Evolutionary conservation across 2,888 invertebrate genomes (phyloP), one percentile per base, ranked within the genome.

Genomic region (Dendrolimus houi): DNA sequence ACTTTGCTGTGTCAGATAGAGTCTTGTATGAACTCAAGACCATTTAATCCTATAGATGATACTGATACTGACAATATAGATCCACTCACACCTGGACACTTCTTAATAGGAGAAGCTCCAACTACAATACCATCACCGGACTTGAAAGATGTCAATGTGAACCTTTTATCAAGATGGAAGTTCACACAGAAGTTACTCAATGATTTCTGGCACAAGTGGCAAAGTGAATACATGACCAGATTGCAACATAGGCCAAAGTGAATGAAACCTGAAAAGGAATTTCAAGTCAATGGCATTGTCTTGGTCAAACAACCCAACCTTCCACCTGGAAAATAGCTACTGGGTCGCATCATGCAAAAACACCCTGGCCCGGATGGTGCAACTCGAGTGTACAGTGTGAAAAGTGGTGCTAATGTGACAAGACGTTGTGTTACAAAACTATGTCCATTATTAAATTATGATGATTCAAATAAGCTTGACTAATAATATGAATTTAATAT

Each of bases 181-280:
- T 55, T 59, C 9, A 60, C 57, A 1, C 61, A 64, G 55, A 64
- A 59, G 55, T 7, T 66, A 12, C 17, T 65, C 0, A 56, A 60
- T 42, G 62, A 63, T 13, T 69, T 66, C 13, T 68, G 68, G 68
- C 57, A 56, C 9, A 57, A 60, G 12, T 67, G 68, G 67, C 63
- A 64, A 56, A 41, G 55, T 8, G 66, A 68, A 60, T 69, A 70
- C 41, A 52, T 70, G 8, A 57, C 61, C 29, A 29, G 29, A 29
- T 2, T 29, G 3, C 3, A 29, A 29, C 29, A 29, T 29, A 2
- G 29, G 29, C 29, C 29, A 29, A 29, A 29, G 29, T 29, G 29
- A 2, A 29, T 29, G 3, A 29, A 29, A 29, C 2, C 29, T 2
- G 29, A 29, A 29, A 29, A 29, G 29, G 29, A 29, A 29, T 29